phyloP scores from a whole-genome alignment of 2,888 invertebrate species.

The Pantelozetes paolii region DNA sequence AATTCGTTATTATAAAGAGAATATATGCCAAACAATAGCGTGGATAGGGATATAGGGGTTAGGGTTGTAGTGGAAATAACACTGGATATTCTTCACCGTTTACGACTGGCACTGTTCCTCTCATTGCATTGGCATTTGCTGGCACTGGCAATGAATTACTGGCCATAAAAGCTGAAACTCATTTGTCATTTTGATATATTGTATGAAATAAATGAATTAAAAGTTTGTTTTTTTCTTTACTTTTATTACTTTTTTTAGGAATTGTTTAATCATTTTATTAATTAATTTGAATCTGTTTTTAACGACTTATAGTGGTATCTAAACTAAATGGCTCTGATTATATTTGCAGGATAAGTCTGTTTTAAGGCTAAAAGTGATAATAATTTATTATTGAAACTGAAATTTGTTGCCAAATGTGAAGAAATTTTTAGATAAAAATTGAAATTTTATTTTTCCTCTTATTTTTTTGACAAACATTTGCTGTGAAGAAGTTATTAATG shows the following conservation, averaged over 20 bases:
- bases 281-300: neutral
- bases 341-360: too few species aligned
- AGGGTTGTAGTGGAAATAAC: neutral
- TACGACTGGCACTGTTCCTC: too few species aligned
- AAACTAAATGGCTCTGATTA: too few species aligned
- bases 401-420: neutral
- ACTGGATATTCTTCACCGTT: too few species aligned
- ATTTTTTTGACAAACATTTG: neutral
- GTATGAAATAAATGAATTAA: neutral
- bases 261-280: neutral
- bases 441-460: neutral
- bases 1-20: neutral
- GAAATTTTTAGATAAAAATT: neutral
- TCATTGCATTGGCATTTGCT: neutral
- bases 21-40: neutral
- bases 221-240: neutral
- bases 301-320: too few species aligned
- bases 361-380: too few species aligned
- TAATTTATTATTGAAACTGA: too few species aligned
- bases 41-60: neutral
- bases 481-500: neutral
- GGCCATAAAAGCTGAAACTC: conserved; percentile 11
- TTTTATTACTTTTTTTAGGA: neutral
- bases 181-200: conserved; percentile 28
- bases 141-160: conserved; percentile 6